These are phyloP conservation scores for Oryzias curvinotus DNA, from an alignment of 2,113 vertebrate genomes.

Conservation along the genomic window DNA sequence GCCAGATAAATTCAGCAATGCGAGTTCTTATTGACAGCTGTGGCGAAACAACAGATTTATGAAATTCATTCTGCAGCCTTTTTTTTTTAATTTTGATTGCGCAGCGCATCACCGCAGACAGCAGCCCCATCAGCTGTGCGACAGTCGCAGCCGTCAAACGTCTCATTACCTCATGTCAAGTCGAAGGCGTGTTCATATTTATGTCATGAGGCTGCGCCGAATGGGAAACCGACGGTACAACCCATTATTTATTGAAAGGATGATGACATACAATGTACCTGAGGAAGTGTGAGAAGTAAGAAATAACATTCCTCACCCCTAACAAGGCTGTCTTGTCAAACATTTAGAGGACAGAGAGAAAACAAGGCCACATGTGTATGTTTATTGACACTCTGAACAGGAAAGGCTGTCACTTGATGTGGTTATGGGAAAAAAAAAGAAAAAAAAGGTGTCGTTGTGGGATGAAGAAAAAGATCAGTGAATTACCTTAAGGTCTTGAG, in stretches of 20 bases:
- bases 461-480: slow-evolving; percentile 66
- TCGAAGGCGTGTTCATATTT: slow-evolving; percentile 69
- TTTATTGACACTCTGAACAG: slow-evolving; percentile 62
- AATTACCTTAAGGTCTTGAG: slow-evolving; percentile 57
- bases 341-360: slow-evolving; percentile 66
- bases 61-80: slow-evolving; percentile 22
- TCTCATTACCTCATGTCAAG: slow-evolving; percentile 69
- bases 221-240: slow-evolving; percentile 47
- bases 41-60: slow-evolving; percentile 32
- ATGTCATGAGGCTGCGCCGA: slow-evolving; percentile 53
- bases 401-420: slow-evolving; percentile 63
- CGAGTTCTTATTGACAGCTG: slow-evolving; percentile 32
- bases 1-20: slow-evolving; percentile 15
- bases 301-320: slow-evolving; percentile 57
- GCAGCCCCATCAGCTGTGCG: slow-evolving; percentile 52
- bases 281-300: slow-evolving; percentile 58
- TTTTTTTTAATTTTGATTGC: slow-evolving; percentile 48
- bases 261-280: slow-evolving; percentile 64
- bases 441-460: slow-evolving; percentile 59
- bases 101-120: slow-evolving; percentile 36
- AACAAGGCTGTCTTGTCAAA: slow-evolving; percentile 72
- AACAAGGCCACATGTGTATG: slow-evolving; percentile 51
- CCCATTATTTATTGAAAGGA: slow-evolving; percentile 68
- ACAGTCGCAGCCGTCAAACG: slow-evolving; percentile 63
- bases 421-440: slow-evolving; percentile 45